Evolutionary conservation across 2,888 invertebrate species (phyloP).

Genomic region (Pemphredon lugubris): DNA sequence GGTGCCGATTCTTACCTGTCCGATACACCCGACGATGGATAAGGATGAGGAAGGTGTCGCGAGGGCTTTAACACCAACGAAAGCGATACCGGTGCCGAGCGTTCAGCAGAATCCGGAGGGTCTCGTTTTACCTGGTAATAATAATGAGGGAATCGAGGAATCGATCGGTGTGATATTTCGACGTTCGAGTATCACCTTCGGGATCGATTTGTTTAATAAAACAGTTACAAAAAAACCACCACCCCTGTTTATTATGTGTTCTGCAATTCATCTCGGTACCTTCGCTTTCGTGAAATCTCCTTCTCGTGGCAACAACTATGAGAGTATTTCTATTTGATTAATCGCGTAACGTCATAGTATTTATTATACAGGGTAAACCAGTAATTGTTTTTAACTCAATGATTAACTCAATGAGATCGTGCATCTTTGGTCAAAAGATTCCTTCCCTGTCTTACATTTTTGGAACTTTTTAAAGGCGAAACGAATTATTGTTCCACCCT

Average conservation of each 20-base stretch:
- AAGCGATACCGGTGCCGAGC: slow-evolving; percentile 69
- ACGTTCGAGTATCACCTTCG: slow-evolving; percentile 32
- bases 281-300: too few species aligned
- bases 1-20: slow-evolving; percentile 85
- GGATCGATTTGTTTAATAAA: slow-evolving; percentile 2
- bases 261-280: too few species aligned
- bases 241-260: background rate
- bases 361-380: too few species aligned
- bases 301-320: too few species aligned
- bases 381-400: too few species aligned
- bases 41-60: slow-evolving; percentile 73
- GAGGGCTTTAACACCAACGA: slow-evolving; percentile 75
- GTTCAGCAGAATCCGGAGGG: slow-evolving; percentile 67
- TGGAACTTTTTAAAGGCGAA: too few species aligned
- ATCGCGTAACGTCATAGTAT: too few species aligned
- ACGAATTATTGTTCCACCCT: too few species aligned
- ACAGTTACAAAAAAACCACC: background rate
- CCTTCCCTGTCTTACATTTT: too few species aligned
- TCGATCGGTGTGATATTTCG: slow-evolving; percentile 20
- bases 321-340: too few species aligned
- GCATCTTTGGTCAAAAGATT: too few species aligned
- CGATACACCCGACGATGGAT: slow-evolving; percentile 77
- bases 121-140: slow-evolving; percentile 74
- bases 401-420: too few species aligned
- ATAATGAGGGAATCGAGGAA: slow-evolving; percentile 1